Base-by-base conservation (phyloP, 1,140 invertebrate species). In the Drosophila dunni region DNA sequence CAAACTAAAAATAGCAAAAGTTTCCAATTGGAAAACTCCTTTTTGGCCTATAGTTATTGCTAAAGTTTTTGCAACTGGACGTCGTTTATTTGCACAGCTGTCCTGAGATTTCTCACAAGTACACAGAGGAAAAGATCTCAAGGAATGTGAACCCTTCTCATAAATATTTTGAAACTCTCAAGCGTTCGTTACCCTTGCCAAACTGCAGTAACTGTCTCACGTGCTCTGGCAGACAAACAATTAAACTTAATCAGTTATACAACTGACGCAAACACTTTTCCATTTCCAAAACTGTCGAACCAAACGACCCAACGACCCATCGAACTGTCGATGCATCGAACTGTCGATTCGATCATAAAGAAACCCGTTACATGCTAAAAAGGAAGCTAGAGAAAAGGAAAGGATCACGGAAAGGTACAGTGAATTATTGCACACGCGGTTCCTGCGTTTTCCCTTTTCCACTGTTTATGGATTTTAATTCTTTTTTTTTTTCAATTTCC, bases 211-310 rank as follows among this genome's bases (percentile, higher is more conserved):
- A 17, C 58, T 63, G 40, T 73, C 54, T 50, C 20, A 2, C 0
- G 17, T 58, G 68, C 36, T 38, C 36, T 40, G 10, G 61, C 75
- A 70, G 65, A 67, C 72, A 75, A 67, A 79, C 76, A 79, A 79
- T 79, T 79, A 46, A 63, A 79, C 45, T 80, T 74, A 72, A 79
- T 79, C 79, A 79, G 75, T 73, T 73, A 79, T 77, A 69, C 65
- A 51, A 77, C 46, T 74, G 80, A 82, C 79, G 68, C 58, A 88
- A 85, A 85, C 79, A 79, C 68, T 79, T 86, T 86, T 79, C 40
- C 54, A 9, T 60, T 17, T 58, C 67, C 63, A 44, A n/a, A 72
- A 63, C 57, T 33, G 58, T 72, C 67, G 62, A 48, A 56, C 60
- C 46, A 50, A 58, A 62, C 36, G 44, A 66, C 36, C 34, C 58